Evolutionary conservation across 2,113 vertebrate genomes (phyloP).

Genomic region (Oryzias woworae): DNA sequence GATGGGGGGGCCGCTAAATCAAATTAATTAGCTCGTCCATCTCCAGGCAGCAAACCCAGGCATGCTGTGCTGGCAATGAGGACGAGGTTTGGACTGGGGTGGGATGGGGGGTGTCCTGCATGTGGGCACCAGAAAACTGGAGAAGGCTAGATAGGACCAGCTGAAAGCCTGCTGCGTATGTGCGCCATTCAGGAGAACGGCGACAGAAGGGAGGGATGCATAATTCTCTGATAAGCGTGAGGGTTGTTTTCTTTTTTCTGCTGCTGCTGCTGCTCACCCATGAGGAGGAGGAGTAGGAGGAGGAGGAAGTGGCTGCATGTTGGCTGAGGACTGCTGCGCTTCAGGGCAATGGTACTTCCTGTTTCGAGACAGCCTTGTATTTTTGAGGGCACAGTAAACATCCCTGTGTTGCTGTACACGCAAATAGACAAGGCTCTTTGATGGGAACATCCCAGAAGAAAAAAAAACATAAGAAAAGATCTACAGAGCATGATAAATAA

Average conservation of each 20-base stretch:
- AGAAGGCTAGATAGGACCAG: slow-evolving; percentile 63
- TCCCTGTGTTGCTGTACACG: slow-evolving; percentile 44
- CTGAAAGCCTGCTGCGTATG: slow-evolving; percentile 70
- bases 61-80: slow-evolving; percentile 69
- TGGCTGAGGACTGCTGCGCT: slow-evolving; percentile 56
- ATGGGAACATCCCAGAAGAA: slow-evolving; percentile 39
- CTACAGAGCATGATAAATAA: not conserved
- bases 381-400: slow-evolving; percentile 68
- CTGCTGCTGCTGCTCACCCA: slow-evolving; percentile 53
- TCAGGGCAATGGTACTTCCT: slow-evolving; percentile 67
- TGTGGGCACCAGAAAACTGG: slow-evolving; percentile 48
- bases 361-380: slow-evolving; percentile 69
- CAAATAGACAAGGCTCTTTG: slow-evolving; percentile 71
- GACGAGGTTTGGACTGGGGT: too few species aligned
- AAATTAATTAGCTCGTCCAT: slow-evolving; percentile 85
- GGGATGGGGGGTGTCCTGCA: slow-evolving; percentile 8
- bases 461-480: slow-evolving; percentile 13
- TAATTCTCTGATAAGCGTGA: slow-evolving; percentile 76
- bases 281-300: slow-evolving; percentile 58
- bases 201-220: slow-evolving; percentile 54
- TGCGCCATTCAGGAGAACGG: slow-evolving; percentile 65
- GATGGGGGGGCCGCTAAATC: slow-evolving; percentile 76
- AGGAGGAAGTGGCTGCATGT: slow-evolving; percentile 59
- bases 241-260: slow-evolving; percentile 66
- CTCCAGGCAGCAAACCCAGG: slow-evolving; percentile 78